Conservation (phyloP, 2,888 invertebrate genomes). For the Nasonovia ribisnigri region DNA sequence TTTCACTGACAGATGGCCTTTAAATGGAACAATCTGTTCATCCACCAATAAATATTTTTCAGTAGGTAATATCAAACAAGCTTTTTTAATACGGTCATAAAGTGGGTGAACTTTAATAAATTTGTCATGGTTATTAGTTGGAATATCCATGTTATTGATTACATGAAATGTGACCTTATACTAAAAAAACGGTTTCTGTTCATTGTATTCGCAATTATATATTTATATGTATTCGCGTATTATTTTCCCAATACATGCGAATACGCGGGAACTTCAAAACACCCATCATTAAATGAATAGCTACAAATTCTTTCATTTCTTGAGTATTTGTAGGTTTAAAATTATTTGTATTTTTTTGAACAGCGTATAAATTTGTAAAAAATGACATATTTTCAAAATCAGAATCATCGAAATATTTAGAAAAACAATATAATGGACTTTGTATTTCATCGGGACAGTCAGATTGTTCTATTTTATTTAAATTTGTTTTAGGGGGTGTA, state of each 20-base stretch:
- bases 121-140: no score
- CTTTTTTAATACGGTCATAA: no score
- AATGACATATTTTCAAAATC: conserved; percentile 35
- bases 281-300: conserved; percentile 50
- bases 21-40: no score
- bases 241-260: conserved; percentile 64
- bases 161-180: no score
- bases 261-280: conserved; percentile 41
- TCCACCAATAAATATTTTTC: no score
- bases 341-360: background rate
- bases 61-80: no score
- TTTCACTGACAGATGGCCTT: no score
- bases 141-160: no score
- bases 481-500: background rate
- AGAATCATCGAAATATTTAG: conserved; percentile 9
- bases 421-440: conserved; percentile 25
- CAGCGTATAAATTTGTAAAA: conserved; percentile 33
- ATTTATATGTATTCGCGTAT: background rate
- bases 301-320: conserved; percentile 23
- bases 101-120: no score
- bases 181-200: conserved; percentile 66
- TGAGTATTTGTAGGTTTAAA: background rate
- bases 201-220: conserved; percentile 63
- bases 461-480: background rate
- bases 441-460: background rate